Conservation (phyloP, 1,140 invertebrate genomes). For the Plectus sambesii region DNA sequence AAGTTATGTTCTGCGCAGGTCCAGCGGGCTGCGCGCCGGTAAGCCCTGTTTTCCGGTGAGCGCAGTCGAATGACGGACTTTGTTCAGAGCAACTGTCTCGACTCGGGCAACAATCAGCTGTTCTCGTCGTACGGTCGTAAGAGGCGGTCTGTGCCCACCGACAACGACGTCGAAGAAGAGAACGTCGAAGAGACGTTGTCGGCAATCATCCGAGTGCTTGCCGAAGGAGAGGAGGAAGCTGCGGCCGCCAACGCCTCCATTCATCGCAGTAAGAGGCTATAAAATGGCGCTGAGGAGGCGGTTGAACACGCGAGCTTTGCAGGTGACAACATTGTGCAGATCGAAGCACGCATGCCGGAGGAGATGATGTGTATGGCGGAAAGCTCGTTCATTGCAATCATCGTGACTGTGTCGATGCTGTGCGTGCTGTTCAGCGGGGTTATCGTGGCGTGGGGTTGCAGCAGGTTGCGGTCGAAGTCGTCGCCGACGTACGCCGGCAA, state of each 20-base stretch:
- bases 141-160: constrained; percentile 30
- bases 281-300: constrained; percentile 3
- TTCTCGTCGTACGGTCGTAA: constrained; percentile 42
- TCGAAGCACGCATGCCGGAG: constrained; percentile 3
- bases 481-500: no score
- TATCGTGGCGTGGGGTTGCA: constrained; percentile 45
- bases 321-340: neutral
- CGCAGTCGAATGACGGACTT: neutral
- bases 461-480: no score
- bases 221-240: constrained; percentile 39
- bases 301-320: constrained; percentile 11
- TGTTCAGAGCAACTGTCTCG: constrained; percentile 41
- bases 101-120: constrained; percentile 44
- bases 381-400: constrained; percentile 41
- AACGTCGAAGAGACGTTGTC: constrained; percentile 38
- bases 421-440: constrained; percentile 37
- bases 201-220: constrained; percentile 43
- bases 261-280: constrained; percentile 13
- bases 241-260: constrained; percentile 32
- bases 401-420: constrained; percentile 39
- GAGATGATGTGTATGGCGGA: constrained; percentile 40
- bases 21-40: constrained; percentile 45
- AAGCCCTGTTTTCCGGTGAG: constrained; percentile 1
- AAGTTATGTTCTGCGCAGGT: constrained; percentile 45
- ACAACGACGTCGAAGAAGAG: constrained; percentile 9